Percentiles rank a stretch among this genome's conserved stretches.
phyloP scores from a whole-genome alignment of 2,888 invertebrate species.

The Ichneumoninae sp. region DNA sequence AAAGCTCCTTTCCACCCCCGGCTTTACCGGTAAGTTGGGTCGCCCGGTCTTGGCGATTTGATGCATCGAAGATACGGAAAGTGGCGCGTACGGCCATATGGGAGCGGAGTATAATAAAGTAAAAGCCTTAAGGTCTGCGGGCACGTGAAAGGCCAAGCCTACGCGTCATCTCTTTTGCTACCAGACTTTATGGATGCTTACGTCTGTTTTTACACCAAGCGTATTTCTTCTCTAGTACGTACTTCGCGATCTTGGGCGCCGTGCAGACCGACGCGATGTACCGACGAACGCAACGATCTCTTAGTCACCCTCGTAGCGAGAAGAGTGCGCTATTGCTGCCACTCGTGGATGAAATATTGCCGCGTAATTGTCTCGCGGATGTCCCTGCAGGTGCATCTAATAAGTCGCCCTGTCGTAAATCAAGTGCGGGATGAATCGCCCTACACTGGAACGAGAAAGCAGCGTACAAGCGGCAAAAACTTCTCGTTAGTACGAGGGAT shows the following conservation, averaged over 20 bases:
- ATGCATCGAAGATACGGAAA: slow-evolving; percentile 15
- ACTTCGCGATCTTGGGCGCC: background rate
- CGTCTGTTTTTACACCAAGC: slow-evolving; percentile 44
- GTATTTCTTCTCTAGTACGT: slow-evolving; percentile 34
- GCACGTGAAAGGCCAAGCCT: slow-evolving; percentile 6
- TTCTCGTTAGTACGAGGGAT: background rate
- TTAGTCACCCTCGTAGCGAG: slow-evolving; percentile 17
- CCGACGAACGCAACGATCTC: slow-evolving; percentile 30
- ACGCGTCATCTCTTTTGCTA: slow-evolving; percentile 46
- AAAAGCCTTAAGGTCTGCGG: slow-evolving; percentile 4
- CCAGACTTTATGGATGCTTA: slow-evolving; percentile 56
- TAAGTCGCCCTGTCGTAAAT: slow-evolving; percentile 53
- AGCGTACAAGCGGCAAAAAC: background rate
- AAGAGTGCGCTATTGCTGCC: slow-evolving; percentile 19
- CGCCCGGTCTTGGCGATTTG: slow-evolving; percentile 1
- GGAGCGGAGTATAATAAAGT: slow-evolving; percentile 17
- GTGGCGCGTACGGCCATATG: slow-evolving; percentile 1
- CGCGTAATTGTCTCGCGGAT: slow-evolving; percentile 36
- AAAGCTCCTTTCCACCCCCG: background rate
- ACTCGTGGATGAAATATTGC: background rate
- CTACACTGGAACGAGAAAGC: slow-evolving; percentile 13
- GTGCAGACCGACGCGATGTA: slow-evolving; percentile 9
- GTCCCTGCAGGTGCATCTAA: slow-evolving; percentile 35
- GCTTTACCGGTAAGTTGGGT: slow-evolving; percentile 2
- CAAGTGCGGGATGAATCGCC: slow-evolving; percentile 6